Evolutionary conservation across 1,140 invertebrate genomes (phyloP).

Genomic region (Calliopsis andreniformis): DNA sequence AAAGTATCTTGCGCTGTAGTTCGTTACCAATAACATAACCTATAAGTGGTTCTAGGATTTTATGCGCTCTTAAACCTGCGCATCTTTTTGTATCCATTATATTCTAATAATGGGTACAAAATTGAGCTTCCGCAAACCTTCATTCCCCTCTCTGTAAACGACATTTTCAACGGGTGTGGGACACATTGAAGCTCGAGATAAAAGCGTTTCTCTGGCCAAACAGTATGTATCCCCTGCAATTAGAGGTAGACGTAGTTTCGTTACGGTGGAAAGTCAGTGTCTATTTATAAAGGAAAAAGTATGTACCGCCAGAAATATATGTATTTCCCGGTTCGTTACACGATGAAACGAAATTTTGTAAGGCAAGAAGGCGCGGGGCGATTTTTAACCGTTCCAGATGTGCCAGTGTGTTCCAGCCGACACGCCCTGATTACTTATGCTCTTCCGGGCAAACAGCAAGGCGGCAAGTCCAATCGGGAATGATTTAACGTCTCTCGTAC

Average conservation of each 20-base stretch:
- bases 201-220: too few species aligned
- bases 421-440: constrained; percentile 59
- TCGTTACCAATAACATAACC: too few species aligned
- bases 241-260: background rate
- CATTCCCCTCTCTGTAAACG: background rate
- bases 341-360: constrained; percentile 19
- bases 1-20: too few species aligned
- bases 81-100: too few species aligned
- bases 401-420: constrained; percentile 22
- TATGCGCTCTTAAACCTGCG: too few species aligned
- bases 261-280: background rate
- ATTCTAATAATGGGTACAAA: too few species aligned
- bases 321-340: constrained; percentile 17
- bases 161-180: too few species aligned
- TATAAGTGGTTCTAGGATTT: too few species aligned
- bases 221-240: background rate
- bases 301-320: constrained; percentile 16
- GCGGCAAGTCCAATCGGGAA: constrained; percentile 58
- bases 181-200: too few species aligned
- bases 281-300: constrained; percentile 1
- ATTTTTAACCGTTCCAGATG: constrained; percentile 68
- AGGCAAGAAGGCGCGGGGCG: constrained; percentile 19
- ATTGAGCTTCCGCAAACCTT: background rate
- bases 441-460: constrained; percentile 62
- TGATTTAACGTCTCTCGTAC: constrained; percentile 66